phyloP scores from a whole-genome alignment of 2,113 vertebrate genomes.

The Pedionomus torquatus region DNA sequence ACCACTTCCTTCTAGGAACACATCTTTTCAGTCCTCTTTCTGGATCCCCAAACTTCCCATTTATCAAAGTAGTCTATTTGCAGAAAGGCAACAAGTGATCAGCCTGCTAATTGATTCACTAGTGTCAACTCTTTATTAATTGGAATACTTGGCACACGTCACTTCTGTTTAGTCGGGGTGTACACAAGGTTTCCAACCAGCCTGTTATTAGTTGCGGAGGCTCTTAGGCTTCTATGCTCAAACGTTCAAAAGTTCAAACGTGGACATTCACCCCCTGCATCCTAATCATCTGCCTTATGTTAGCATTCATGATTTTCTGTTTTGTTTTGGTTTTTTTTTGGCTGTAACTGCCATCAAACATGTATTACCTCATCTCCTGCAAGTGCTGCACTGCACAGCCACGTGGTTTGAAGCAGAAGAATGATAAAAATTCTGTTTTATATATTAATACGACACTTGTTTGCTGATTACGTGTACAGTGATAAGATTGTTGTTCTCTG shows the following conservation, averaged over 20 bases:
- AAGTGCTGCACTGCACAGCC: neutral
- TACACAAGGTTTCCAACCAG: neutral
- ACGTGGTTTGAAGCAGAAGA: neutral
- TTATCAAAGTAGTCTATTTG: neutral
- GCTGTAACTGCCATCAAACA: neutral
- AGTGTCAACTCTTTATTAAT: neutral
- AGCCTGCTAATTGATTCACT: neutral
- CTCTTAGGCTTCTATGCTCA: neutral
- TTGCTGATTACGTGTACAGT: neutral
- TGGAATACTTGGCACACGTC: neutral
- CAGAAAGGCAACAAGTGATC: neutral
- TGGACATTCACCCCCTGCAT: neutral
- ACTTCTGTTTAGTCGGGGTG: neutral
- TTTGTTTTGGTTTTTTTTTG: neutral
- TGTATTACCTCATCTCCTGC: neutral
- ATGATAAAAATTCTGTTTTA: slow-evolving; percentile 1
- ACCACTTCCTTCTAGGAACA: neutral
- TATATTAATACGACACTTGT: neutral
- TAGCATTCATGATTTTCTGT: neutral
- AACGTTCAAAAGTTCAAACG: slow-evolving; percentile 20
- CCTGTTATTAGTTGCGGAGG: neutral
- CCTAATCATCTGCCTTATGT: neutral
- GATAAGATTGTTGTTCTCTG: slow-evolving; percentile 3
- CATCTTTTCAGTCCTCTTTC: neutral
- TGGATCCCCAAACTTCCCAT: neutral